phyloP scores from a whole-genome alignment of 2,113 vertebrate genomes.

The Lota lota region DNA sequence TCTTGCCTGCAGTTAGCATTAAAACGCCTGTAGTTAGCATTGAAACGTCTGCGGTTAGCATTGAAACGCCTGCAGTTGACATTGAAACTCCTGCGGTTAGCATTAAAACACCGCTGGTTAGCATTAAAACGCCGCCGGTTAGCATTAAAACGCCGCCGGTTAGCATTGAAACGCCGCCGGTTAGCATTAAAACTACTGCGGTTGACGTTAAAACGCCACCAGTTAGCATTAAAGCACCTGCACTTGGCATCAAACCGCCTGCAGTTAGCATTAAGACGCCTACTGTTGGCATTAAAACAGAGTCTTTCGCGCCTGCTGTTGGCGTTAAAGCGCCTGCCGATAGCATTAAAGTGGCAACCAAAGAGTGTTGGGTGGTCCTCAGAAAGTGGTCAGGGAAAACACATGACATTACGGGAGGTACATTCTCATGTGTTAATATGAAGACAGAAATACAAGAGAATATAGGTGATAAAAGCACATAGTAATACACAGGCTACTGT shows the following conservation, averaged over 20 bases:
- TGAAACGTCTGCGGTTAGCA: background rate
- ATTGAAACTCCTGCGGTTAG: background rate
- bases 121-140: too few species aligned
- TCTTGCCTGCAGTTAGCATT: background rate
- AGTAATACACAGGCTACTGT: background rate
- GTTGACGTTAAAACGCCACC: background rate
- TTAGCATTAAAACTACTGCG: background rate
- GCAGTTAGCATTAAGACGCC: background rate
- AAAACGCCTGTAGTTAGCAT: background rate
- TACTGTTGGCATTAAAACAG: background rate
- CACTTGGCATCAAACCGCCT: background rate
- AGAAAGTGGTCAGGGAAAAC: background rate
- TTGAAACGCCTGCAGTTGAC: background rate
- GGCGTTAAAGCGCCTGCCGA: too few species aligned
- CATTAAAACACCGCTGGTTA: background rate
- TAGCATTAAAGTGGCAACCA: too few species aligned
- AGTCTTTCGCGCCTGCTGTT: background rate
- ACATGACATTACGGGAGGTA: background rate
- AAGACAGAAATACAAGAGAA: background rate
- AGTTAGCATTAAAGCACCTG: background rate
- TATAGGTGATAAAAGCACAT: background rate
- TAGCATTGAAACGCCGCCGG: background rate
- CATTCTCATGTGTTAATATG: background rate
- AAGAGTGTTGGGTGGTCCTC: conserved; percentile 6
- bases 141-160: background rate